Evolutionary conservation across 2,888 invertebrate species (phyloP).

Genomic region (Chrysotoxum bicinctum): DNA sequence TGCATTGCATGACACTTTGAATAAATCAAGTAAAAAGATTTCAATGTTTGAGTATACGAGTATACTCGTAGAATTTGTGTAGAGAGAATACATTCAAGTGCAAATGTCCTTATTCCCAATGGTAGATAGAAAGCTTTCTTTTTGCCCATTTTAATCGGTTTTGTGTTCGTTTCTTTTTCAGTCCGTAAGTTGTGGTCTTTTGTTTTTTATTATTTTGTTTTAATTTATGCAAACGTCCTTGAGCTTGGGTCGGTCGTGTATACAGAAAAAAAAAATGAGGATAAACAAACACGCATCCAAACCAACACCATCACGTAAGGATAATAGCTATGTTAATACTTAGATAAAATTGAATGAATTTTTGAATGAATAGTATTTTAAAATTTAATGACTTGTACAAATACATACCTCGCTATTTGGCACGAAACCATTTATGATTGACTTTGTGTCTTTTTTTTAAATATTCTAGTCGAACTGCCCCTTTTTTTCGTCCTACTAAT

Average conservation of each 20-base stretch:
- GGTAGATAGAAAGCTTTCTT: neutral
- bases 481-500: too few relatives aligned
- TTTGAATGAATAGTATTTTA: constrained; percentile 12
- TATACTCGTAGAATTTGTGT: neutral
- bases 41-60: neutral
- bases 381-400: neutral
- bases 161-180: neutral
- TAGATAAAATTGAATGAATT: constrained; percentile 10
- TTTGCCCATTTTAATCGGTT: neutral
- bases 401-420: neutral
- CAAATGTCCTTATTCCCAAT: neutral
- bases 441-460: neutral
- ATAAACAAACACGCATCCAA: constrained; percentile 10
- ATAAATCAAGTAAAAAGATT: neutral
- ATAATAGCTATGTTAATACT: neutral
- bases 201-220: neutral
- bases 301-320: neutral
- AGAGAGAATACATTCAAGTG: neutral
- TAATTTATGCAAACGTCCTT: constrained; percentile 6
- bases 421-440: neutral
- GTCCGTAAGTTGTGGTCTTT: neutral
- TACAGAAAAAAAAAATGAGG: neutral
- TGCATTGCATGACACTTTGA: neutral
- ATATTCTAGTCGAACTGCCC: too few relatives aligned
- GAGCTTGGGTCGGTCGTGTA: neutral